Evolutionary conservation across 2,888 invertebrate genomes (phyloP).

Genomic region (Leucania comma): DNA sequence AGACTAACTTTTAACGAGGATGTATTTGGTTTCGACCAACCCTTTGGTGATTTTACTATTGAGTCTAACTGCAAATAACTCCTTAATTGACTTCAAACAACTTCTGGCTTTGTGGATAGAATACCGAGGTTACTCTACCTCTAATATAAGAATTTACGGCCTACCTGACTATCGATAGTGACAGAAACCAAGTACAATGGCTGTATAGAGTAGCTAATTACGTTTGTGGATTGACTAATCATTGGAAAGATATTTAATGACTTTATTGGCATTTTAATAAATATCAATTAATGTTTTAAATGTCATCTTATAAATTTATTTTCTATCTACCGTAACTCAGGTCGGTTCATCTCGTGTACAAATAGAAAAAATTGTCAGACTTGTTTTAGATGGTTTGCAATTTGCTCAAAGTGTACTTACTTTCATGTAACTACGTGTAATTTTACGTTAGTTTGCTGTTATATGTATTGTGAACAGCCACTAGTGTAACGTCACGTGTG

Average conservation of each 20-base stretch:
- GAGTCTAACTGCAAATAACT: constrained; percentile 90
- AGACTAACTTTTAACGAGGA: constrained; percentile 90
- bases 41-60: constrained; percentile 90
- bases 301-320: constrained; percentile 13
- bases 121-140: constrained; percentile 74
- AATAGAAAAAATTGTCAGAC: not conserved
- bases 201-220: constrained; percentile 39
- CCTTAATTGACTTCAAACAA: constrained; percentile 90
- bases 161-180: constrained; percentile 62
- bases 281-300: constrained; percentile 22
- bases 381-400: constrained; percentile 2
- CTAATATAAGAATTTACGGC: constrained; percentile 55
- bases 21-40: constrained; percentile 90
- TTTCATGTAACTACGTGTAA: not conserved
- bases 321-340: constrained; percentile 3
- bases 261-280: constrained; percentile 16
- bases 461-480: not conserved
- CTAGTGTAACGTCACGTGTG: constrained; percentile 14
- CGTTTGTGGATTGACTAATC: constrained; percentile 34
- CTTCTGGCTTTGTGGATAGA: constrained; percentile 81
- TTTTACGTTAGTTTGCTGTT: not conserved
- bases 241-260: constrained; percentile 15
- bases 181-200: constrained; percentile 47
- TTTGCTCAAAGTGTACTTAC: not conserved
- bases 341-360: not conserved